Evolutionary conservation across 2,888 invertebrate genomes (phyloP), one percentile per base, ranked within the genome.

Genomic region (Caenorhabditis afra): DNA sequence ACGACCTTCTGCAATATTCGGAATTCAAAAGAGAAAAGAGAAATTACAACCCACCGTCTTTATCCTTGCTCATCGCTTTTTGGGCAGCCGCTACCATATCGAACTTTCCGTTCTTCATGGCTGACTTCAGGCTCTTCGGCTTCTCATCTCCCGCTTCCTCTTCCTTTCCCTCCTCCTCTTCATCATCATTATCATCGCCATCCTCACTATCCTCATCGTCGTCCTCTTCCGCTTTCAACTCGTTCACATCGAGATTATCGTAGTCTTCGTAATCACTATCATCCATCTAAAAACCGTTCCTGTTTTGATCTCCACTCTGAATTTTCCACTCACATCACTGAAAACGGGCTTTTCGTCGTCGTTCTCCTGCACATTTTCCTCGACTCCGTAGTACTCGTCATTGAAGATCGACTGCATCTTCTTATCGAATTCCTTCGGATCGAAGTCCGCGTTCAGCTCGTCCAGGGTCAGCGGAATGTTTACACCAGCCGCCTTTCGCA

Each of bases 401-500:
- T 94, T 93, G 91, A 97, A 97, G 53, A 96, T 91, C 88, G 94
- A 93, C 85, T 93, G 92, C 89, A 90, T 90, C 44, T 83, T 81
- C 45, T 67, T 66, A 74, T 90, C 90, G 71, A 87, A 88, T 68
- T 88, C 87, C 37, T 81, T 82, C 8, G 90, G 89, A 66, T 90
- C 89, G 65, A 88, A 92, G 78, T 92, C 92, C 10, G 87, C 90
- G 45, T 97, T 95, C 16, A 97, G 92, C 90, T 97, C 96, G 8
- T 94, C 93, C 80, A 94, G 94, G 91, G 94, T 91, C 87, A 95
- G 93, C 11, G 93, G 93, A 47, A 95, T 93, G 20, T 93, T 93
- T 90, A 95, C 94, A 14, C 97, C 97, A 1, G 96, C 95, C 11
- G 79, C 79, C 37, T 95, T 94, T 91, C 94, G 94, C 8, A 99